Evolutionary conservation across 2,888 invertebrate species (phyloP).

Genomic region (Campoplex nolae): DNA sequence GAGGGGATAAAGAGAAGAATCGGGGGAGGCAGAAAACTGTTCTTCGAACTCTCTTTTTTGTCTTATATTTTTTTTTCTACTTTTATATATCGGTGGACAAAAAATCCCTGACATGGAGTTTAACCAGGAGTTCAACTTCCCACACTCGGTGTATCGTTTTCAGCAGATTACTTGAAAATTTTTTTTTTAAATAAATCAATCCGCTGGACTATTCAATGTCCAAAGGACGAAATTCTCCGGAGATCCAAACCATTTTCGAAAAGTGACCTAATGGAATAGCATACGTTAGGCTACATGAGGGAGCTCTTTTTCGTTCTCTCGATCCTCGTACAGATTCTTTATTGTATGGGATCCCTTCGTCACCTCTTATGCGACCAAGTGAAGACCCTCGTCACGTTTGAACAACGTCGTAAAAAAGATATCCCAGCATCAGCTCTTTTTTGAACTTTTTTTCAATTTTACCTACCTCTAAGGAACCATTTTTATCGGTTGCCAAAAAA

Average conservation of each 20-base stretch:
- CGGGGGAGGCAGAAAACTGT: conserved; percentile 36
- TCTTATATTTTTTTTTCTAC: neutral
- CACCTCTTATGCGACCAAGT: conserved; percentile 13
- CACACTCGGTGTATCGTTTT: neutral
- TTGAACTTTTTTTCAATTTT: neutral
- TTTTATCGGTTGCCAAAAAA: neutral
- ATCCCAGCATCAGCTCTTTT: conserved; percentile 8
- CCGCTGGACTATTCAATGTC: conserved; percentile 15
- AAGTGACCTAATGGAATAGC: conserved; percentile 36
- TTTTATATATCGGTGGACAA: neutral
- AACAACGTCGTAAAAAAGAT: neutral
- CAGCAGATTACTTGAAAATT: neutral
- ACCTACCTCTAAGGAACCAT: neutral
- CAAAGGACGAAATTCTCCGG: neutral
- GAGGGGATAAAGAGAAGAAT: conserved; percentile 35
- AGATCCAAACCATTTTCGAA: neutral
- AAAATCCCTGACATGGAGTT: conserved; percentile 20
- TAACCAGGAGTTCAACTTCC: neutral
- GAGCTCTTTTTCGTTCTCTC: conserved; percentile 12
- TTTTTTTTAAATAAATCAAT: conserved; percentile 19
- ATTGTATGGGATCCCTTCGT: conserved; percentile 33
- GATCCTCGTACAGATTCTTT: conserved; percentile 21
- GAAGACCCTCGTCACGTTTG: conserved; percentile 43
- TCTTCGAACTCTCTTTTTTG: conserved; percentile 21
- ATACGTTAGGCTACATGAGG: conserved; percentile 26